phyloP scores from a whole-genome alignment of 2,888 invertebrate genomes.

The Craniophora ligustri region DNA sequence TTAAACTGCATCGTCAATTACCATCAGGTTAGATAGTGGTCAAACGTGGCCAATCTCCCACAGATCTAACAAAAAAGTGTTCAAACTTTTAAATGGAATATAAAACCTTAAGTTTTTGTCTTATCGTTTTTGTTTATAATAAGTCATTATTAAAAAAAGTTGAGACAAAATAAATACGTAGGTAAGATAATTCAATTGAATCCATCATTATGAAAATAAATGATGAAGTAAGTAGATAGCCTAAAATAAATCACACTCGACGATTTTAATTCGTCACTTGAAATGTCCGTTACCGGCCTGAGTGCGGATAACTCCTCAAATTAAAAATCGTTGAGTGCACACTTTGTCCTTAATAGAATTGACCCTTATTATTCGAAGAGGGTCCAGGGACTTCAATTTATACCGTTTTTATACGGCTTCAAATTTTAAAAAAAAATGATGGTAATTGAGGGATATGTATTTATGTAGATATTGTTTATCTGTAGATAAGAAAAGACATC shows the following conservation, averaged over 20 bases:
- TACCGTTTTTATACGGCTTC: conserved; percentile 26
- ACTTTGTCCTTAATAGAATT: conserved; percentile 37
- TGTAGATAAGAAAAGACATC: too few species aligned
- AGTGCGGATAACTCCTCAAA: conserved; percentile 39
- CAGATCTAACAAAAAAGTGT: too few species aligned
- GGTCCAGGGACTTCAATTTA: conserved; percentile 43
- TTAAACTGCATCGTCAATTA: too few species aligned
- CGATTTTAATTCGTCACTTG: conserved; percentile 38
- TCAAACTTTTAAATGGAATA: too few species aligned
- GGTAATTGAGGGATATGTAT: conserved; percentile 27
- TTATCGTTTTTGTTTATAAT: too few species aligned
- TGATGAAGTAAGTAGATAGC: too few species aligned
- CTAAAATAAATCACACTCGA: conserved; percentile 22
- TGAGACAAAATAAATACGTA: conserved; percentile 10
- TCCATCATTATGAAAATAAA: conserved; percentile 13
- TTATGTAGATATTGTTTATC: conserved; percentile 9
- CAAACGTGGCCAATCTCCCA: too few species aligned
- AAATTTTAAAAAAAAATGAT: conserved; percentile 24
- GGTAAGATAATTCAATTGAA: background rate
- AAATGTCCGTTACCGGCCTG: conserved; percentile 21
- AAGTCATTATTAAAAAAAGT: too few species aligned
- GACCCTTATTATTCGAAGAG: conserved; percentile 40
- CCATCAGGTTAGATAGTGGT: too few species aligned
- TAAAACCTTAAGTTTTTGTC: too few species aligned
- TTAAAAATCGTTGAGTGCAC: conserved; percentile 42